Conservation (phyloP, 1,140 invertebrate species). For the Thrips palmi region DNA sequence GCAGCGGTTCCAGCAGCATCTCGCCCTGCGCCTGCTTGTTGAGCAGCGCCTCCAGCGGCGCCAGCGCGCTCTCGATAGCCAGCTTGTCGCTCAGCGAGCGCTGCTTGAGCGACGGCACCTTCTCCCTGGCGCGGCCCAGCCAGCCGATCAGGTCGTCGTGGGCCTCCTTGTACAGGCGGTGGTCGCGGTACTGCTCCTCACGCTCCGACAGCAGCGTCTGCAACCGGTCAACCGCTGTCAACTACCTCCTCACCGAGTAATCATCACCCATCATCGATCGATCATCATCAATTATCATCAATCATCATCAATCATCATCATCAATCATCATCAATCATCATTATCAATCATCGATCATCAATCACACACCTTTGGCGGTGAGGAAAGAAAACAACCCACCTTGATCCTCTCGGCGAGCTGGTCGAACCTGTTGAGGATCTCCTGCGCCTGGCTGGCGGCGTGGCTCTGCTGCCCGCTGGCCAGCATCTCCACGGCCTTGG, state of each 20-base stretch:
- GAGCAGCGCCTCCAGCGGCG: conserved; percentile 64
- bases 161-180: conserved; percentile 72
- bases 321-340: neutral
- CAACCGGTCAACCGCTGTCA: conserved; percentile 16
- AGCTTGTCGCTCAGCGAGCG: conserved; percentile 67
- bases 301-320: conserved; percentile 10
- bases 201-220: conserved; percentile 53
- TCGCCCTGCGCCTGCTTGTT: conserved; percentile 85
- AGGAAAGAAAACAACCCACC: conserved; percentile 20
- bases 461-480: conserved; percentile 65
- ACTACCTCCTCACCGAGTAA: neutral
- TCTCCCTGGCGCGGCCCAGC: conserved; percentile 69
- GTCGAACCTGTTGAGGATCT: conserved; percentile 64
- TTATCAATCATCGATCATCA: neutral
- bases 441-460: conserved; percentile 64
- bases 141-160: conserved; percentile 72
- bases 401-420: conserved; percentile 47
- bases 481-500: conserved; percentile 74
- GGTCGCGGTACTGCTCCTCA: conserved; percentile 73
- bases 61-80: conserved; percentile 69
- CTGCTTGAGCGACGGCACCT: conserved; percentile 71
- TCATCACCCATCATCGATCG: neutral
- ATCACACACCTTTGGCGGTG: neutral
- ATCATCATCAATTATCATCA: conserved; percentile 5
- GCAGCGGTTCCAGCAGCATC: conserved; percentile 64